Percentiles rank a stretch among this genome's conserved stretches.
Evolutionary conservation across 2,797 vertebrate species (phyloP).

Genomic region (Brachyalestes nurse): DNA sequence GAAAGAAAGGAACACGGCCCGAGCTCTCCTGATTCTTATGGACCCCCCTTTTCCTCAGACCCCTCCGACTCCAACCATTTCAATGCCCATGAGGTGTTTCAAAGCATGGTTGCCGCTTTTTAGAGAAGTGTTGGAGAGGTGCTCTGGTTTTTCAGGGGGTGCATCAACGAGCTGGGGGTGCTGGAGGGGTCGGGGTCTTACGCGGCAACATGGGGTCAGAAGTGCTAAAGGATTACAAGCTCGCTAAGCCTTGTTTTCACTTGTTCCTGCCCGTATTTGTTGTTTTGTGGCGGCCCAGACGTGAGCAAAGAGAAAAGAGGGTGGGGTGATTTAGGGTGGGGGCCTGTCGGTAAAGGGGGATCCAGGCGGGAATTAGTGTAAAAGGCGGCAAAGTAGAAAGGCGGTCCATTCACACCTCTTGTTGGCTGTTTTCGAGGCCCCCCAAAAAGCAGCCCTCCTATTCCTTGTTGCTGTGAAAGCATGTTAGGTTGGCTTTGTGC

Average conservation of each 20-base stretch:
- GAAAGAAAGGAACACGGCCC: slow-evolving; percentile 77
- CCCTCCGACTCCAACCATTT: slow-evolving; percentile 60
- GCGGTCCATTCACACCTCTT: slow-evolving; percentile 85
- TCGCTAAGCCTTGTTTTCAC: slow-evolving; percentile 83
- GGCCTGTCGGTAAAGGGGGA: too few relatives aligned
- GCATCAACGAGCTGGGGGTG: slow-evolving; percentile 71
- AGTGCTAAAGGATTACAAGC: slow-evolving; percentile 85
- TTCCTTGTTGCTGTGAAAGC: slow-evolving; percentile 82
- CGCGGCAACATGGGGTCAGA: slow-evolving; percentile 82
- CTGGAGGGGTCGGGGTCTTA: slow-evolving; percentile 77
- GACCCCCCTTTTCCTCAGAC: slow-evolving; percentile 66
- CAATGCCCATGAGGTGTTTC: slow-evolving; percentile 72
- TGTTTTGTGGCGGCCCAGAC: slow-evolving; percentile 80
- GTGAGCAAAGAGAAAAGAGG: slow-evolving; percentile 73
- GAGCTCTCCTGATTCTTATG: slow-evolving; percentile 75
- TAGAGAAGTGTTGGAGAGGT: slow-evolving; percentile 72
- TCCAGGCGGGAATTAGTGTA: slow-evolving; percentile 79
- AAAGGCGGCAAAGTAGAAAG: slow-evolving; percentile 80
- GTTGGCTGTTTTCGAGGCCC: slow-evolving; percentile 78
- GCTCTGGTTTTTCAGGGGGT: slow-evolving; percentile 61
- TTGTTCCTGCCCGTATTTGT: slow-evolving; percentile 79
- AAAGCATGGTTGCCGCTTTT: slow-evolving; percentile 79
- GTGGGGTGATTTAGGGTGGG: slow-evolving; percentile 1
- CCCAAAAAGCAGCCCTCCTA: slow-evolving; percentile 77
- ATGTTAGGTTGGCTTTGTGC: slow-evolving; percentile 81